Base-by-base conservation (phyloP, 2,113 vertebrate genomes). In the Amazona vittata region DNA sequence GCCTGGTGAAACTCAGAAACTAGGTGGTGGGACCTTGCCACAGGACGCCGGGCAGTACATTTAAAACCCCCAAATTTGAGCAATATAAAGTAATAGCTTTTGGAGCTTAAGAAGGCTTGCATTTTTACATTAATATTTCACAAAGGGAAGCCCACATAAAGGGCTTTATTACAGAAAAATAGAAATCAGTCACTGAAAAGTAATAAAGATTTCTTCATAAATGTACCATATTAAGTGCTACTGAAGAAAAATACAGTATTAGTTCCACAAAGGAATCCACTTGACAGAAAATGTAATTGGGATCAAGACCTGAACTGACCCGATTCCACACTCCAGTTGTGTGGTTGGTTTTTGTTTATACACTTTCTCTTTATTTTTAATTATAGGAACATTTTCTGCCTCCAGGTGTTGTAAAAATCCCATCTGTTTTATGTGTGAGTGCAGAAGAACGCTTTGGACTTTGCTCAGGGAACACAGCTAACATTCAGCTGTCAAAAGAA, bases 211-310 rank as follows among this genome's bases (percentile, higher is more conserved):
- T 37, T 37, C 37, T 37, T 37, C 37, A 37, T 37, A 37, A 37
- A 37, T 37, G 37, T 37, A 37, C 37, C 37, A 37, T 37, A 37
- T 37, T 50, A 92, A 89, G 62, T 63, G 63, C 57, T 93, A 20
- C 78, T 63, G 74, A 87, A 79, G 83, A 62, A 91, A 94, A 93
- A 87, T 85, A 83, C 10, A 24, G n/a, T 62, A 81, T 94, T 47
- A 26, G 67, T 83, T 94, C 69, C 62, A 60, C 62, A 89, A 90
- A 76, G n/a, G 43, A 39, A 91, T 92, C 49, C 31, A 46, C 83
- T 89, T 92, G 89, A 85, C 70, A 95, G 94, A 68, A 91, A 86
- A 69, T 65, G 49, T 95, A 95, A 94, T 95, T 96, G 96, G 49
- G 86, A 73, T 95, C 80, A 91, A 65, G 86, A 78, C 81, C 92